These are phyloP conservation scores for Acanthosepion pharaonis DNA, from an alignment of 2,888 invertebrate genomes.

Conservation along the genomic window DNA sequence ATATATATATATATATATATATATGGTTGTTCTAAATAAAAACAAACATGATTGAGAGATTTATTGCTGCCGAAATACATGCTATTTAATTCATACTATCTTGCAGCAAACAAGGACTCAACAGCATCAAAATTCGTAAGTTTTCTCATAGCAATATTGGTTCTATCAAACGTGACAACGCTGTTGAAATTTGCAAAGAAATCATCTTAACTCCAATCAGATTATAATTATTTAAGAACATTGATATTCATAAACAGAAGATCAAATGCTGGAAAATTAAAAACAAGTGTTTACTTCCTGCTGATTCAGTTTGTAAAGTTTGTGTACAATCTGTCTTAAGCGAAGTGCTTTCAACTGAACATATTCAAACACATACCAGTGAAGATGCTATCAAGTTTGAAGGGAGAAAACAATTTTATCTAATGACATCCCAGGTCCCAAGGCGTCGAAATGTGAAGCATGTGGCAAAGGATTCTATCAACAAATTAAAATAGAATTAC, in stretches of 20 bases:
- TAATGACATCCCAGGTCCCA: background rate
- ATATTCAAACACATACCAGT: background rate
- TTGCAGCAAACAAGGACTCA: too few species aligned
- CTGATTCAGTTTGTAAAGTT: background rate
- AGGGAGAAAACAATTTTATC: background rate
- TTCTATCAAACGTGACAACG: too few species aligned
- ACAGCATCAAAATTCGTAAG: too few species aligned
- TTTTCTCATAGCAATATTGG: too few species aligned
- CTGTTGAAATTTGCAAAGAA: too few species aligned
- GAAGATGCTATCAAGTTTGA: background rate
- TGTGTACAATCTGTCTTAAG: background rate
- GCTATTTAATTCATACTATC: too few species aligned
- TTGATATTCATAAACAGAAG: too few species aligned
- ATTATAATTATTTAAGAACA: background rate
- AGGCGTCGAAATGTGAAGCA: conserved; percentile 15
- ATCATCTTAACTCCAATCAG: background rate
- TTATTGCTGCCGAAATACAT: too few species aligned
- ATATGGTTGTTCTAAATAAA: too few species aligned
- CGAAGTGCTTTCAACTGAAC: background rate
- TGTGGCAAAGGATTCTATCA: background rate
- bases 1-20: too few species aligned
- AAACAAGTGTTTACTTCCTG: background rate
- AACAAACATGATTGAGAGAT: too few species aligned
- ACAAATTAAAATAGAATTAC: background rate
- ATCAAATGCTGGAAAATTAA: background rate